These are phyloP conservation scores for Oreonectes daqikongensis DNA, from an alignment of 2,797 vertebrate species.

Conservation along the genomic window DNA sequence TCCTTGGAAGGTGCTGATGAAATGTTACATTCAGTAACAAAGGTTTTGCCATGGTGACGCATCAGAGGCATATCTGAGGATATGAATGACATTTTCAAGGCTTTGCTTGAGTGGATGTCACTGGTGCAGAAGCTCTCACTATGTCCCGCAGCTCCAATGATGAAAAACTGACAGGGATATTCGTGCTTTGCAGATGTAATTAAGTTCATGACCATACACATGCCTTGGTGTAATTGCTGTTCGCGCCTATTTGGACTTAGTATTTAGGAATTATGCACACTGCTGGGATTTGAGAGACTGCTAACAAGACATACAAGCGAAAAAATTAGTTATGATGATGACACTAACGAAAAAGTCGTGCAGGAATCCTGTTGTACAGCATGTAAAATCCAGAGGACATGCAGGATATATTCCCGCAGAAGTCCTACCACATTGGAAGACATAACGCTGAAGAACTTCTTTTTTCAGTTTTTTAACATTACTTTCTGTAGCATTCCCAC, in stretches of 20 bases:
- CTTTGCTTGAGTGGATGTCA: slow-evolving; percentile 36
- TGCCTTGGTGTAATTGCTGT: slow-evolving; percentile 38
- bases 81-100: slow-evolving; percentile 49
- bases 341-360: no score
- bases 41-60: slow-evolving; percentile 35
- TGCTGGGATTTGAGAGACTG: slow-evolving; percentile 26
- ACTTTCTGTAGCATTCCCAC: no score
- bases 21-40: slow-evolving; percentile 36
- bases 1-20: slow-evolving; percentile 30
- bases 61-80: slow-evolving; percentile 14
- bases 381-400: no score
- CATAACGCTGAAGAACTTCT: no score
- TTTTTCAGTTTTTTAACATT: no score
- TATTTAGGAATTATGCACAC: slow-evolving; percentile 49
- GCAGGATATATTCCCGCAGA: no score
- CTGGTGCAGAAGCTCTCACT: background rate
- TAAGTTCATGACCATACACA: slow-evolving; percentile 31
- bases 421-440: no score
- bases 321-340: background rate
- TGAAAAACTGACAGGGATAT: slow-evolving; percentile 27
- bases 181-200: slow-evolving; percentile 43
- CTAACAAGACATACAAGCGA: slow-evolving; percentile 23
- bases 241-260: slow-evolving; percentile 34
- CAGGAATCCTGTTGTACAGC: background rate
- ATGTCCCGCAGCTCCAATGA: background rate